Conservation (phyloP, 2,888 invertebrate genomes). For the Archips crataeganus region DNA sequence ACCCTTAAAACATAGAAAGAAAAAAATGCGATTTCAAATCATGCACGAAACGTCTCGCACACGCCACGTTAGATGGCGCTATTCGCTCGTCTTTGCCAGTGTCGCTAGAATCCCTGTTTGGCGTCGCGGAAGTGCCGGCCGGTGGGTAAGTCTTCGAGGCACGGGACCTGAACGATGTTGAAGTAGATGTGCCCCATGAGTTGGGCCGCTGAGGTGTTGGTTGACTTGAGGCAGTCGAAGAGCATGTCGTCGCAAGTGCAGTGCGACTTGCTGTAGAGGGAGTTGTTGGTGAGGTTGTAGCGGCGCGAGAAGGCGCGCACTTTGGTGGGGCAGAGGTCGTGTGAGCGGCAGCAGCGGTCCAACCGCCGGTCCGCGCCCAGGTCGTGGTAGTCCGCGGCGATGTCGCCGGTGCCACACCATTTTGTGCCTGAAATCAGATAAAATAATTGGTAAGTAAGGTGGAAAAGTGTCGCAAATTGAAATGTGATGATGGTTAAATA, state of each 20-base stretch:
- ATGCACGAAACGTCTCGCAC: conserved; percentile 47
- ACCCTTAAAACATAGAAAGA: conserved; percentile 47
- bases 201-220: conserved; percentile 90
- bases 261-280: conserved; percentile 95
- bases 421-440: conserved; percentile 89
- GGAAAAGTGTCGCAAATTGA: no score
- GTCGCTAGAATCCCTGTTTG: conserved; percentile 80
- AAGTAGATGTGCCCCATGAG: conserved; percentile 95
- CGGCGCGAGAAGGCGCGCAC: conserved; percentile 88
- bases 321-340: conserved; percentile 96
- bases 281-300: conserved; percentile 94
- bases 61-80: conserved; percentile 71
- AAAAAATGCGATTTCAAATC: conserved; percentile 14
- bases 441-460: no score
- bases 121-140: conserved; percentile 81
- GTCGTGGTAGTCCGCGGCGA: conserved; percentile 93
- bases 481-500: no score
- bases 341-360: conserved; percentile 95
- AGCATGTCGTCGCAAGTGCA: conserved; percentile 95
- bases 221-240: conserved; percentile 91
- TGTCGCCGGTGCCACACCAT: conserved; percentile 97
- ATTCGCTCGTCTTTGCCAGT: conserved; percentile 30
- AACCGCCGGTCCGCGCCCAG: conserved; percentile 90
- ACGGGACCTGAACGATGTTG: conserved; percentile 92
- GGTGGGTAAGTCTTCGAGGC: conserved; percentile 86